Percentiles rank a stretch among this genome's conserved stretches.
Evolutionary conservation across 2,113 vertebrate genomes (phyloP).

Genomic region (Menura novaehollandiae): DNA sequence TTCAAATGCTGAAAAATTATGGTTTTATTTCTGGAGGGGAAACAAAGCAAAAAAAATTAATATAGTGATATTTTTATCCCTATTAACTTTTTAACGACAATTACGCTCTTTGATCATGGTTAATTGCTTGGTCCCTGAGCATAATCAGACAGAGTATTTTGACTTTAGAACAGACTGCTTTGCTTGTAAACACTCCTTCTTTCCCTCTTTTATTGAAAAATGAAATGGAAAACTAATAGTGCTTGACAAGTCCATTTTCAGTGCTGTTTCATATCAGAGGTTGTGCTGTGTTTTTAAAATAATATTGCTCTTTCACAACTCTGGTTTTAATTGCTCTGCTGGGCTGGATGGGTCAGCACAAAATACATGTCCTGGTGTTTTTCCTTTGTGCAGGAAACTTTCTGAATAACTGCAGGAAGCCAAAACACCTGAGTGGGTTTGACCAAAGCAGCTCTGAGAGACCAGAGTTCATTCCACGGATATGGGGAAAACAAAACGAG

Average conservation of each 20-base stretch:
- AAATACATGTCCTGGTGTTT: neutral
- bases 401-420: neutral
- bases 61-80: conserved; percentile 5
- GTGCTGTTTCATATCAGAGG: neutral
- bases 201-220: conserved; percentile 11
- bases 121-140: conserved; percentile 30
- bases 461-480: neutral
- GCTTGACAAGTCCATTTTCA: neutral
- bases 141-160: conserved; percentile 2
- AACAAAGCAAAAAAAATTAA: neutral
- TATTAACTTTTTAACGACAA: neutral
- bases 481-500: neutral
- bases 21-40: neutral
- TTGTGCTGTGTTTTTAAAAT: neutral
- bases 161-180: neutral
- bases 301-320: neutral
- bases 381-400: neutral
- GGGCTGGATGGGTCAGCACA: neutral
- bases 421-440: neutral
- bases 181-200: conserved; percentile 16
- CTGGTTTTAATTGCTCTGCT: neutral
- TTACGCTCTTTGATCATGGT: neutral
- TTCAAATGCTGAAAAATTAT: neutral
- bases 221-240: neutral
- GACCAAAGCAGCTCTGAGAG: neutral